These are phyloP conservation scores for Todus mexicanus DNA, from an alignment of 2,797 vertebrate species.

Conservation along the genomic window DNA sequence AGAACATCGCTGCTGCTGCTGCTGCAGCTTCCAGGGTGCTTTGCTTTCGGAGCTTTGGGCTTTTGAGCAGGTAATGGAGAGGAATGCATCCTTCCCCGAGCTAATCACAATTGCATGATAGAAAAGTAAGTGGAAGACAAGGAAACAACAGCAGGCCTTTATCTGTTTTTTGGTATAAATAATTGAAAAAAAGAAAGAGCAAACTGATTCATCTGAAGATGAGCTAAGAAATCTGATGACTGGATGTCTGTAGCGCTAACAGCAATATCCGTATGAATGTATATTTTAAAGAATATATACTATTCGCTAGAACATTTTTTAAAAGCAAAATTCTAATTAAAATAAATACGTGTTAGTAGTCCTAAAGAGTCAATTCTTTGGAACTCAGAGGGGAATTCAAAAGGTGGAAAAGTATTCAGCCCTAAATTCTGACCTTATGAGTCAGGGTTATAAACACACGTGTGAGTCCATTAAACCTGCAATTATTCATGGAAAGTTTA, in stretches of 20 bases:
- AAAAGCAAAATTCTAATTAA: not conserved
- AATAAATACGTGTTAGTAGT: not conserved
- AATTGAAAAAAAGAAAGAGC: not conserved
- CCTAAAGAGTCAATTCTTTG: not conserved
- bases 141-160: not conserved
- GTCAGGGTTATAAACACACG: constrained; percentile 5
- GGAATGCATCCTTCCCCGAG: not conserved
- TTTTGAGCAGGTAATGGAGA: not conserved
- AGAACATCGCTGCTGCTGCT: not conserved
- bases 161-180: not conserved
- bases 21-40: not conserved
- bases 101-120: not conserved
- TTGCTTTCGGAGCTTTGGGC: not conserved
- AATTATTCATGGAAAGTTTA: not conserved
- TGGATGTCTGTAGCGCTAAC: not conserved
- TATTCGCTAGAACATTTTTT: not conserved
- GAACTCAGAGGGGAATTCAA: not conserved
- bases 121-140: not conserved
- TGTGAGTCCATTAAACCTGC: constrained; percentile 3
- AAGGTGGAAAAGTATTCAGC: not conserved
- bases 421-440: not conserved
- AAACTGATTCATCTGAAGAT: not conserved
- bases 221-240: not conserved
- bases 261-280: not conserved
- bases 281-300: not conserved